Base-by-base conservation (phyloP, 2,888 invertebrate genomes). In the Drosophila infuscata region DNA sequence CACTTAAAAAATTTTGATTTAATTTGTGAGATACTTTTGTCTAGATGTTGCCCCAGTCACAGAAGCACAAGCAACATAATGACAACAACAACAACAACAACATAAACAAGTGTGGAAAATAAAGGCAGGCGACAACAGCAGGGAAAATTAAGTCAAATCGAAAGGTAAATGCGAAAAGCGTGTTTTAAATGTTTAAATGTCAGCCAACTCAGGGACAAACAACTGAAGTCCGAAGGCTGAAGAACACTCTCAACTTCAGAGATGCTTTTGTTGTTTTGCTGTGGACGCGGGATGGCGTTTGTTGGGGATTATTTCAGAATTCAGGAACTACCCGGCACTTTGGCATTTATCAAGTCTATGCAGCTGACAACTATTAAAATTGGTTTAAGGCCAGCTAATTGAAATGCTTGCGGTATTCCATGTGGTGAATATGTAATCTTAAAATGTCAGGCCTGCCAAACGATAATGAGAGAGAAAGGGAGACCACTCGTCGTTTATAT, bases 81-180 rank as follows among this genome's bases (percentile, higher is more conserved):
- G 11, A 46, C 9, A 29, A 17, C 11, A 61, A 30, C 32, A 53
- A 46, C 9, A 29, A 17, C 11, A 61, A 49, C n/a, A 57, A 29
- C 41, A 30, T 35, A 2, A n/a, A n/a, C 11, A n/a, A 30, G n/a
- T 54, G 36, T 54, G 62, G 32, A 32, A 36, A 25, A 43, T 57
- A 71, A 52, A 35, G 43, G 30, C 38, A 77, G 58, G n/a, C 36
- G 54, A 54, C 46, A 38, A 46, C 60, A 56, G 56, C 54, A 69
- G 67, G 54, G 64, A 80, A 77, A 80, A 73, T 77, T 87, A 87
- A 76, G 71, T 60, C 63, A 75, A 86, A 86, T 86, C 88, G 74
- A 86, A 81, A 86, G 79, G 87, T 83, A 88, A 86, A 86, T 86
- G 90, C 79, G 86, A 86, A 88, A 86, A 88, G 81, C 86, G 76